Evolutionary conservation across 2,888 invertebrate genomes (phyloP), one percentile per base, ranked within the genome.

Genomic region (Tinea semifulvella): DNA sequence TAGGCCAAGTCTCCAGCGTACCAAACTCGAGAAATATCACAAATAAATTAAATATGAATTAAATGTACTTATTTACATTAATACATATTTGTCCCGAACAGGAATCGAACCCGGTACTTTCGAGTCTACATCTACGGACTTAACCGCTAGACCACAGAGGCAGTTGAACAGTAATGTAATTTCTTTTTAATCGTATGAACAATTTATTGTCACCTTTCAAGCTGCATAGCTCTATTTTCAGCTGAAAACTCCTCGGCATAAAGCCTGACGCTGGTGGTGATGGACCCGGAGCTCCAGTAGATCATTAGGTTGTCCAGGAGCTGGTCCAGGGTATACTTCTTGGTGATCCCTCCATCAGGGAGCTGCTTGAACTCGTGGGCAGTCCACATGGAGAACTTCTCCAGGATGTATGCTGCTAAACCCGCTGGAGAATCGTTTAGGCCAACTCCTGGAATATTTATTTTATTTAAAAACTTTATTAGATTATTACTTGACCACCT

Each of bases 301-400:
- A 91, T 67, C 88, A 90, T 90, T 1, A 92, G 60, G 53, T 90
- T 89, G 52, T 91, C 90, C 20, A 92, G 63, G 20, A 92, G 65
- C 47, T 88, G 85, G 48, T 87, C 87, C 46, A 86, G 56, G 0
- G 83, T 80, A 57, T 73, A 88, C 53, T 85, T 84, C 45, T 83
- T 69, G 2, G 70, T 66, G 1, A 91, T 61, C 8, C 88, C 88
- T n/a, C 89, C 90, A 54, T 90, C 88, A 0, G 72, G 61, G n/a
- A 75, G 63, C 20, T 67, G 56, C 40, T 65, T 68, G 60, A 77
- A 77, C 0, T 68, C 58, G 0, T 52, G 48, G 56, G 87, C 82
- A 0, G 88, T 89, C 86, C 88, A 88, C 0, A 85, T 83, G 18
- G 87, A 85, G 66, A 90, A 90, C 64, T 92, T 92, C 57, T 92